Percentiles rank a stretch among this genome's conserved stretches.
phyloP scores from a whole-genome alignment of 2,888 invertebrate genomes.

The Leptura quadrifasciata region DNA sequence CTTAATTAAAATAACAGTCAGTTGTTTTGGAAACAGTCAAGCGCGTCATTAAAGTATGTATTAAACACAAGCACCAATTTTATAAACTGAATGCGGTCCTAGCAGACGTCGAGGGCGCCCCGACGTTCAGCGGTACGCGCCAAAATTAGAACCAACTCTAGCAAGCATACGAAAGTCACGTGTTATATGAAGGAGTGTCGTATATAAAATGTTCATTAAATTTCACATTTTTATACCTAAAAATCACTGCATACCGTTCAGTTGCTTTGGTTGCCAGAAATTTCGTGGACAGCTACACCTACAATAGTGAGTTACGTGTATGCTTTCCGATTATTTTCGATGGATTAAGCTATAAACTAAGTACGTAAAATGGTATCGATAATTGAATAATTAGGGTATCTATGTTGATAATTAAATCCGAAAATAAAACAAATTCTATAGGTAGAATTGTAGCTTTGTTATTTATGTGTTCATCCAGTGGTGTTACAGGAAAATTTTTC shows the following conservation, averaged over 20 bases:
- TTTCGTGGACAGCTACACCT: background rate
- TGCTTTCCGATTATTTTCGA: background rate
- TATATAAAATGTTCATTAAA: constrained; percentile 27
- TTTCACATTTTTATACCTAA: constrained; percentile 43
- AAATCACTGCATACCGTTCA: constrained; percentile 25
- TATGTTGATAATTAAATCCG: background rate
- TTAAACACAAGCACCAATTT: constrained; percentile 34
- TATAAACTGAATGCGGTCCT: constrained; percentile 30
- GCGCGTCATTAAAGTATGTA: constrained; percentile 26
- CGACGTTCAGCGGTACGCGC: constrained; percentile 39
- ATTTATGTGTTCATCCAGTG: background rate
- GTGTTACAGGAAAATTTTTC: background rate
- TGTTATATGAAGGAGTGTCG: constrained; percentile 36
- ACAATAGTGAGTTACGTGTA: constrained; percentile 1
- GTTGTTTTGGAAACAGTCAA: background rate
- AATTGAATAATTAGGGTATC: background rate
- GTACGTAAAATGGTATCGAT: background rate
- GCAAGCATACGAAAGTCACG: constrained; percentile 34
- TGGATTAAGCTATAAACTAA: no score
- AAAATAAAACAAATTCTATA: constrained; percentile 7
- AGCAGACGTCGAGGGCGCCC: constrained; percentile 36
- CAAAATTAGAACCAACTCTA: constrained; percentile 43
- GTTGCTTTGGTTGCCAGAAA: constrained; percentile 16
- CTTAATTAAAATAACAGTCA: background rate
- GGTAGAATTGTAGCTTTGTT: background rate